These are phyloP conservation scores for Cryptus armator DNA, from an alignment of 2,888 invertebrate species.

Conservation along the genomic window DNA sequence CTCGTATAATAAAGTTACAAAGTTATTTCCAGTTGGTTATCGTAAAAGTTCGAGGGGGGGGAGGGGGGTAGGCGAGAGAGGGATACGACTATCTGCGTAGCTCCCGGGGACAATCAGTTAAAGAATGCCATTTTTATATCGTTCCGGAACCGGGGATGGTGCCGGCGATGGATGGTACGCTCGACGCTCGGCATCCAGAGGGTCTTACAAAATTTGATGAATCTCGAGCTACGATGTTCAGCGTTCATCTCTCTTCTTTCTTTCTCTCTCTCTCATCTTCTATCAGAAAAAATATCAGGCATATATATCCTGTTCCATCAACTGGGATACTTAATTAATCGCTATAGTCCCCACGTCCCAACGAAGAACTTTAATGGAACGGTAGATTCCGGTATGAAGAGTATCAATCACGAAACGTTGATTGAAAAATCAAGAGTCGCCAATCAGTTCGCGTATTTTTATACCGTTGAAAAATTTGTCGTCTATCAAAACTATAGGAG, in stretches of 20 bases:
- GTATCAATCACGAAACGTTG: conserved; percentile 62
- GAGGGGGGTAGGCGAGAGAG: conserved; percentile 38
- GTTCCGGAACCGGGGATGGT: conserved; percentile 71
- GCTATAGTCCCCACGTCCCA: conserved; percentile 50
- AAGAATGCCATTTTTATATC: conserved; percentile 81
- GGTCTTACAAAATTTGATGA: conserved; percentile 78
- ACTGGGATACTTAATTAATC: conserved; percentile 66
- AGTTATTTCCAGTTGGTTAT: conserved; percentile 82
- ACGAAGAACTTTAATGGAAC: conserved; percentile 63
- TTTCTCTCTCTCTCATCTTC: conserved; percentile 42
- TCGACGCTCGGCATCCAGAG: conserved; percentile 69
- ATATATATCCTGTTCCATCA: conserved; percentile 45
- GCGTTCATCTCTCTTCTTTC: conserved; percentile 27
- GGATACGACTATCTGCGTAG: conserved; percentile 73
- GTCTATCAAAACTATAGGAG: background rate
- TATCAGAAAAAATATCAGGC: conserved; percentile 56
- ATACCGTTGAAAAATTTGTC: background rate
- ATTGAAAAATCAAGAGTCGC: conserved; percentile 46
- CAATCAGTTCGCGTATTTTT: conserved; percentile 19
- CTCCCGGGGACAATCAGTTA: conserved; percentile 81
- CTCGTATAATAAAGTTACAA: conserved; percentile 80
- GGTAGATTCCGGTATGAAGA: conserved; percentile 48
- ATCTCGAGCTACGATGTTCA: conserved; percentile 70
- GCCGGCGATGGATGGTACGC: conserved; percentile 66
- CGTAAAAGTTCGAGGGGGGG: conserved; percentile 78